phyloP scores from a whole-genome alignment of 2,797 vertebrate species.

The Vultur gryphus region DNA sequence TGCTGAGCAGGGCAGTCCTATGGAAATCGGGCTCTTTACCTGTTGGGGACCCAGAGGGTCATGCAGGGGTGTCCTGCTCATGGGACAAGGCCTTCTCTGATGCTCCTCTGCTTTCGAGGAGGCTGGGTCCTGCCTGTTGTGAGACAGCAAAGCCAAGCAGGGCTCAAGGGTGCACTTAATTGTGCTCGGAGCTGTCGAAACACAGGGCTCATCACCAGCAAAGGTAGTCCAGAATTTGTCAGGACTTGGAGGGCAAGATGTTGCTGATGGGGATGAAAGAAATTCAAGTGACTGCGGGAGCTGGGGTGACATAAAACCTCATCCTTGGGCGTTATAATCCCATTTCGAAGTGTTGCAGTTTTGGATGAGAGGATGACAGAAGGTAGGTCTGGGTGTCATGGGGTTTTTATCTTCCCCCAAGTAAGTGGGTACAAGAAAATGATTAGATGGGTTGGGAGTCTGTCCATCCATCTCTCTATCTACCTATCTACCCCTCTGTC shows the following conservation, averaged over 20 bases:
- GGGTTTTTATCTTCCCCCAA: neutral
- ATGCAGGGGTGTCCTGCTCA: fast-evolving
- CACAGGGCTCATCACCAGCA: neutral
- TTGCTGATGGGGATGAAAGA: neutral
- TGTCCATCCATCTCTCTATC: neutral
- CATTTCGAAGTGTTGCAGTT: neutral
- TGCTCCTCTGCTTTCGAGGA: neutral
- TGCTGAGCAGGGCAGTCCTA: neutral
- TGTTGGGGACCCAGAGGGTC: fast-evolving
- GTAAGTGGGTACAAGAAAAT: neutral
- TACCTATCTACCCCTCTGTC: neutral
- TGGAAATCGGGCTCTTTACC: neutral
- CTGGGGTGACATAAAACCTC: neutral
- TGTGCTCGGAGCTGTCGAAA: neutral
- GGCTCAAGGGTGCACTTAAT: neutral
- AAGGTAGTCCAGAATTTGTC: neutral
- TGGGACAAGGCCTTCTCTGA: neutral
- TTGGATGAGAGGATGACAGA: neutral
- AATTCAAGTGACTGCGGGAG: neutral
- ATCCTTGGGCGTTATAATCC: neutral
- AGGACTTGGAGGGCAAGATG: neutral
- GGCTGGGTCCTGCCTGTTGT: neutral
- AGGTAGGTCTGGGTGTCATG: neutral
- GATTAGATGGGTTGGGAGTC: neutral
- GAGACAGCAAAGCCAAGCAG: neutral